A percentile compares a stretch with the other conserved stretches of the same genome.
Conservation (phyloP, 2,113 vertebrate species). For the Redunca redunca region DNA sequence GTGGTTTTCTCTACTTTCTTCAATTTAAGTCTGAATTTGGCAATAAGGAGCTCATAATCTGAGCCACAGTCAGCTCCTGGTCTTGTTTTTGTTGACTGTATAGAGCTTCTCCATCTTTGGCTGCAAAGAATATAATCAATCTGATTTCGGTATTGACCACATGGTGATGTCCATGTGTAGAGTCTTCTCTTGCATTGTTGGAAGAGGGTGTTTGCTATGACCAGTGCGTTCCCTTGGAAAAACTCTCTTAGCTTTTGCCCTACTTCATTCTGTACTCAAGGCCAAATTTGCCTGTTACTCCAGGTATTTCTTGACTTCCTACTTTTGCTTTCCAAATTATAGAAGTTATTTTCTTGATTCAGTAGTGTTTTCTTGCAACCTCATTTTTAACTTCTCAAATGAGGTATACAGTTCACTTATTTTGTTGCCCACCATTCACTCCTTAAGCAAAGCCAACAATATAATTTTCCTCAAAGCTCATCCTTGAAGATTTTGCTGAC, state of each 20-base stretch:
- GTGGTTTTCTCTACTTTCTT: background rate
- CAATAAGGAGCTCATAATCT: background rate
- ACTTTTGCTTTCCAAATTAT: background rate
- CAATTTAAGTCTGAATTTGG: background rate
- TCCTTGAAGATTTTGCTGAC: background rate
- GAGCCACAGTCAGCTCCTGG: background rate
- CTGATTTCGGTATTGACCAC: background rate
- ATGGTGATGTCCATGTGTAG: background rate
- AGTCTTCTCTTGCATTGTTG: background rate
- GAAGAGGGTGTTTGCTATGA: background rate
- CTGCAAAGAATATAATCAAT: background rate
- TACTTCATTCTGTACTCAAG: background rate
- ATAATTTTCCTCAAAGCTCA: background rate
- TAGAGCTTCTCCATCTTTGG: background rate
- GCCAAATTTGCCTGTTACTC: background rate
- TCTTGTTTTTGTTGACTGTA: background rate
- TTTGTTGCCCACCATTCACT: background rate
- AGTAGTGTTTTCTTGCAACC: background rate
- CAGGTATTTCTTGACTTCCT: background rate
- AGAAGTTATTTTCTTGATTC: background rate
- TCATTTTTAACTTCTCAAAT: background rate
- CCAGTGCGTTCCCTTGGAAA: background rate
- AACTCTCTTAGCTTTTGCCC: background rate
- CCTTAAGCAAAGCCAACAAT: background rate
- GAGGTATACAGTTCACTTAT: background rate